Percentiles rank a stretch among this genome's conserved stretches.
Evolutionary conservation across 2,113 vertebrate genomes (phyloP).

Genomic region (Rhynchomys soricoides): DNA sequence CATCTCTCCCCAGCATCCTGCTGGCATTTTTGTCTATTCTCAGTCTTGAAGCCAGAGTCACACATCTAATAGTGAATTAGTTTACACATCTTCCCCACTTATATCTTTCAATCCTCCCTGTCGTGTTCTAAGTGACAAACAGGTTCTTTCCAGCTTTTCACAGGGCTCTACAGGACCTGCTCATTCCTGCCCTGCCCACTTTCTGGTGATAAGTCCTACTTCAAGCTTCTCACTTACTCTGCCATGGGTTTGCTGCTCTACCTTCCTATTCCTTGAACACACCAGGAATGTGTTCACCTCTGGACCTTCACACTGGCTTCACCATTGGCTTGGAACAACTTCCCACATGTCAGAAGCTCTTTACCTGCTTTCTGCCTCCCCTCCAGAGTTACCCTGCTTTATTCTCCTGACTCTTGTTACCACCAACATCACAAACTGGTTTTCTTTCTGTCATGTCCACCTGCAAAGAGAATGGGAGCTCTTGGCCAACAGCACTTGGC

Average conservation of each 20-base stretch:
- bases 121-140: background rate
- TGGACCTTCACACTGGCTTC: background rate
- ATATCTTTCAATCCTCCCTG: background rate
- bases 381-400: background rate
- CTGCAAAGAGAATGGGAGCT: background rate
- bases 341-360: background rate
- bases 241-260: background rate
- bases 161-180: background rate
- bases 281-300: background rate
- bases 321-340: background rate
- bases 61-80: too few species aligned
- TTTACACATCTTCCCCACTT: too few species aligned
- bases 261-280: background rate
- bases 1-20: background rate
- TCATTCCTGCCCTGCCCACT: background rate
- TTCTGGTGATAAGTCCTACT: background rate
- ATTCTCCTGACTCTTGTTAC: background rate
- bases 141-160: background rate
- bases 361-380: background rate
- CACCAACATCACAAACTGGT: background rate
- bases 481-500: background rate
- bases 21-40: background rate
- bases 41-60: background rate
- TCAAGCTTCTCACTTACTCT: background rate
- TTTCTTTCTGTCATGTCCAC: background rate